Evolutionary conservation across 2,113 vertebrate genomes (phyloP).

Genomic region (Lycaon pictus): DNA sequence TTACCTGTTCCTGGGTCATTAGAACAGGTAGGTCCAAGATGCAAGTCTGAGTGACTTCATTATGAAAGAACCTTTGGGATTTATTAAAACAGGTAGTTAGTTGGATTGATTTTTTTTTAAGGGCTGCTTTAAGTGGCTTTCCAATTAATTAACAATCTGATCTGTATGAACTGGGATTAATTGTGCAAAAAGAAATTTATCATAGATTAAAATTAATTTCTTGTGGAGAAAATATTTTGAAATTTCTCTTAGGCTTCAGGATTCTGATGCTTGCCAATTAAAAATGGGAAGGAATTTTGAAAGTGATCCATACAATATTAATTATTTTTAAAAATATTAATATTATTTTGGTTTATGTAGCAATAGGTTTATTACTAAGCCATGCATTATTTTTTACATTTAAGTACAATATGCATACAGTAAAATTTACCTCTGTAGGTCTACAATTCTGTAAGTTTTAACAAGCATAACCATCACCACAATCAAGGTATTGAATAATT

Average conservation of each 20-base stretch:
- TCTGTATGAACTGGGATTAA: neutral
- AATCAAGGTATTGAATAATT: neutral
- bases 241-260: constrained; percentile 1
- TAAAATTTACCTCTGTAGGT: neutral
- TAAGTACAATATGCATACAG: neutral
- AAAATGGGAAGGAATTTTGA: neutral
- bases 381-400: neutral
- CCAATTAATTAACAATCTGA: neutral
- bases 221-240: neutral
- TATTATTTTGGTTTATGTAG: no score
- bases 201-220: neutral
- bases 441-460: neutral
- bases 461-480: neutral
- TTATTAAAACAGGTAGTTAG: neutral
- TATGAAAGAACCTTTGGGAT: neutral
- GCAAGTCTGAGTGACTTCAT: neutral
- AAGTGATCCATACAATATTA: neutral
- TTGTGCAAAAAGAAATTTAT: neutral
- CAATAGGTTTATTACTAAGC: no score
- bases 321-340: no score
- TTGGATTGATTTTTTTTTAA: neutral
- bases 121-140: neutral
- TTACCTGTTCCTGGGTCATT: neutral
- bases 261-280: neutral
- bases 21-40: neutral